These are phyloP conservation scores for Fukomys damarensis DNA, from an alignment of 2,113 vertebrate species.

Conservation along the genomic window DNA sequence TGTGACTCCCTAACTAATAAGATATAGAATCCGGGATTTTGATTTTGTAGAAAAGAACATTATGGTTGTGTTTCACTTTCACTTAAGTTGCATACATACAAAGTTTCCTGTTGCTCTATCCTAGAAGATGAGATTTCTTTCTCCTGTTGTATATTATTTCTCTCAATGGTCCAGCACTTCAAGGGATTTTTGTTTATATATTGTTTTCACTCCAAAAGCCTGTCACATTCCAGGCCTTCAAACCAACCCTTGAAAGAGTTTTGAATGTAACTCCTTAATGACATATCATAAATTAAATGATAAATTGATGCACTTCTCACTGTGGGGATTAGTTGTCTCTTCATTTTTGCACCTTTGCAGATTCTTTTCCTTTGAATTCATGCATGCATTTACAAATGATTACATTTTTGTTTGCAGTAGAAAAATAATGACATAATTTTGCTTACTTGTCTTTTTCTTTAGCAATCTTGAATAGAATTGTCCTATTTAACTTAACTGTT, in stretches of 20 bases:
- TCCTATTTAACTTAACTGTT: background rate
- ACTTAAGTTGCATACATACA: background rate
- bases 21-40: background rate
- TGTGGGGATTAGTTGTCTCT: background rate
- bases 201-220: background rate
- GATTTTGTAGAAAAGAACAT: slow-evolving; percentile 23
- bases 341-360: background rate
- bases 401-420: background rate
- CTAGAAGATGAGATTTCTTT: background rate
- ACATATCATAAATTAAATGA: background rate
- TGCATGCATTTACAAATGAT: background rate
- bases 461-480: background rate
- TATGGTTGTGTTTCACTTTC: background rate
- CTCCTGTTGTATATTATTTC: background rate
- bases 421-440: background rate
- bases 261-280: slow-evolving; percentile 4
- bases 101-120: background rate
- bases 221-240: background rate
- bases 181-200: background rate
- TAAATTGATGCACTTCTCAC: background rate
- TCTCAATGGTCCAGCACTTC: background rate
- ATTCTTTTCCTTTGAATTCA: background rate
- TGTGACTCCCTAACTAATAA: background rate
- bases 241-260: background rate
- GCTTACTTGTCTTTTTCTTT: background rate